Evolutionary conservation across 2,797 vertebrate species (phyloP).

Genomic region (Myripristis jacobus): DNA sequence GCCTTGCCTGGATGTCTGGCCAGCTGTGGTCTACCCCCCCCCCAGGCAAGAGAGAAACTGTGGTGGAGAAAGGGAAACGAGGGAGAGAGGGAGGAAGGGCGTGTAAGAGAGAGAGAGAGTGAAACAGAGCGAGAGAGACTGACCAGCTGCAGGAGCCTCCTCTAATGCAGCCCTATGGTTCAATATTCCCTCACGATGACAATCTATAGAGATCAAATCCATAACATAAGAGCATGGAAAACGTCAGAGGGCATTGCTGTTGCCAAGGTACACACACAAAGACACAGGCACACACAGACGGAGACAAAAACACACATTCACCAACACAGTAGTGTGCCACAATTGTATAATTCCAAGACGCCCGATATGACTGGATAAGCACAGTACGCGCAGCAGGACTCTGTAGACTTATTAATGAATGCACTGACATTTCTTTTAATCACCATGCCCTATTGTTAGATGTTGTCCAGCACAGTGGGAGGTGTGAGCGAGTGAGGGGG

Average conservation of each 20-base stretch:
- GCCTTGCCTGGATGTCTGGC: slow-evolving; percentile 71
- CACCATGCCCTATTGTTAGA: slow-evolving; percentile 63
- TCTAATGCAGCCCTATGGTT: slow-evolving; percentile 8
- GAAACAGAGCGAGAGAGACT: slow-evolving; percentile 32
- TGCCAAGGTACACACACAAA: slow-evolving; percentile 20
- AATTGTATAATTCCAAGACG: slow-evolving; percentile 55
- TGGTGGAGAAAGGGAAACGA: neutral
- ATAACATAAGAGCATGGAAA: slow-evolving; percentile 23
- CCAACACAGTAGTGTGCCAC: slow-evolving; percentile 17
- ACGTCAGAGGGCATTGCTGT: slow-evolving; percentile 12
- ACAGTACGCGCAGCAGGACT: slow-evolving; percentile 49
- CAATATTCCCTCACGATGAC: neutral
- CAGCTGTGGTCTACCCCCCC: slow-evolving; percentile 76
- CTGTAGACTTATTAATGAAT: slow-evolving; percentile 79
- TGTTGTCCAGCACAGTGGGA: slow-evolving; percentile 72
- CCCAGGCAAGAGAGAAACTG: slow-evolving; percentile 52
- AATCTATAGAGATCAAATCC: slow-evolving; percentile 43
- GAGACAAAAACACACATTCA: slow-evolving; percentile 4
- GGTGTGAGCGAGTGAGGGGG: slow-evolving; percentile 50
- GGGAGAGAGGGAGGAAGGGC: slow-evolving; percentile 14
- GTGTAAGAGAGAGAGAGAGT: slow-evolving; percentile 25
- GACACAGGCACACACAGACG: slow-evolving; percentile 6
- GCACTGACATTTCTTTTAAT: slow-evolving; percentile 83
- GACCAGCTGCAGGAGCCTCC: slow-evolving; percentile 57
- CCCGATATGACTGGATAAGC: slow-evolving; percentile 56